phyloP scores from a whole-genome alignment of 2,113 vertebrate genomes.

The Burhinus oedicnemus region DNA sequence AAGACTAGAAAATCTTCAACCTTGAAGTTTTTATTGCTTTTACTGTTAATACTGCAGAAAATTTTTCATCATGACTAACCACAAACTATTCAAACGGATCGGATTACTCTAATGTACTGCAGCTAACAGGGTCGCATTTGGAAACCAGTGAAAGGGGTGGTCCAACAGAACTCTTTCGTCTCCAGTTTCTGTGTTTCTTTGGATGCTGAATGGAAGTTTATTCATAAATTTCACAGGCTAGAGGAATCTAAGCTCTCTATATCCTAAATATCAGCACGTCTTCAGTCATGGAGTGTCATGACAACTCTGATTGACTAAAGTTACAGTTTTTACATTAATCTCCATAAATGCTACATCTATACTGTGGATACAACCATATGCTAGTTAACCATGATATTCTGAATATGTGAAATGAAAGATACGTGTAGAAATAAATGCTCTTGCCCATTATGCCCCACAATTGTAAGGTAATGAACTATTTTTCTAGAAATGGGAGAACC shows the following conservation, averaged over 20 bases:
- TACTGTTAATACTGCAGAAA: constrained; percentile 16
- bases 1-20: constrained; percentile 6
- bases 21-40: constrained; percentile 23
- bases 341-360: not conserved
- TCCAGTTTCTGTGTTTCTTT: not conserved
- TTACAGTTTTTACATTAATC: not conserved
- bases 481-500: not conserved
- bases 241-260: not conserved
- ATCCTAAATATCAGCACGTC: not conserved
- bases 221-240: not conserved
- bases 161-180: not conserved
- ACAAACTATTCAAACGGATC: not conserved
- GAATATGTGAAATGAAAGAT: not conserved
- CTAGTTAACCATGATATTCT: not conserved
- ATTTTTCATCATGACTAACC: not conserved
- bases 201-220: not conserved
- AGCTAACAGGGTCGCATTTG: not conserved
- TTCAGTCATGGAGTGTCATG: not conserved
- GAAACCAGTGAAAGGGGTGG: not conserved
- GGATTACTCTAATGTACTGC: not conserved
- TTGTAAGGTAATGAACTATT: not conserved
- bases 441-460: not conserved
- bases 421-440: not conserved
- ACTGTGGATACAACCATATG: not conserved
- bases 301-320: not conserved